Base-by-base conservation (phyloP, 1,140 invertebrate species). In the Zaprionus tsacasi region DNA sequence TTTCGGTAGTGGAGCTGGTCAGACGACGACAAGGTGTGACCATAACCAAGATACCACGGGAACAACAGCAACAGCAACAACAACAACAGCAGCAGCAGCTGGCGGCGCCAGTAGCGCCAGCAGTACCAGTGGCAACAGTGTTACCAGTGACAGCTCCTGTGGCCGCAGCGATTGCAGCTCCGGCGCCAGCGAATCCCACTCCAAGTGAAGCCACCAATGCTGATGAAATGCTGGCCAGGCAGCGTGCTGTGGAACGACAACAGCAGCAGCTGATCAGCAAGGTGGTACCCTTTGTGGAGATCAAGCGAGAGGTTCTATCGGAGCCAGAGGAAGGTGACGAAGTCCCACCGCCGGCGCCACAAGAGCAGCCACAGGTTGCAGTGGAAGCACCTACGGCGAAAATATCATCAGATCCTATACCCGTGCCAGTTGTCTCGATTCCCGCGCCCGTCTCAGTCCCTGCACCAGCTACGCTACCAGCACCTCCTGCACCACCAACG, bases 301-400 rank as follows among this genome's bases (percentile, higher is more conserved):
- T 93, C 17, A 93, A 93, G 82, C 93, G 76, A 30, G 83, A 88
- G 13, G 57, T 87, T 4, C 17, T 87, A 13, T 87, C 82, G 1
- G 93, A 93, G 71, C 81, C 91, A 10, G 91, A 93, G 38, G 90
- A 91, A 0, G 86, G 70, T 15, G 71, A 78, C 30, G 58, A 68
- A 12, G 17, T 33, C n/a, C 7, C 58, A 15, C 3, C 33, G 5
- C 40, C 13, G n/a, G 40, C 6, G 12, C 21, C 21, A 21, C 21
- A 59, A 10, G 36, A 17, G 30, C 38, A 35, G 10, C 30, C 6
- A 11, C 6, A 11, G 8, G 36, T 10, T 50, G 12, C 25, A 57
- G 54, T 21, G 38, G 52, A 40, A 48, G 10, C 45, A 21, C 4
- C 0, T 43, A 13, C 36, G 38, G n/a, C 15, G 15, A 40, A 30